Evolutionary conservation across 2,888 invertebrate genomes (phyloP).

Genomic region (Aelia acuminata): DNA sequence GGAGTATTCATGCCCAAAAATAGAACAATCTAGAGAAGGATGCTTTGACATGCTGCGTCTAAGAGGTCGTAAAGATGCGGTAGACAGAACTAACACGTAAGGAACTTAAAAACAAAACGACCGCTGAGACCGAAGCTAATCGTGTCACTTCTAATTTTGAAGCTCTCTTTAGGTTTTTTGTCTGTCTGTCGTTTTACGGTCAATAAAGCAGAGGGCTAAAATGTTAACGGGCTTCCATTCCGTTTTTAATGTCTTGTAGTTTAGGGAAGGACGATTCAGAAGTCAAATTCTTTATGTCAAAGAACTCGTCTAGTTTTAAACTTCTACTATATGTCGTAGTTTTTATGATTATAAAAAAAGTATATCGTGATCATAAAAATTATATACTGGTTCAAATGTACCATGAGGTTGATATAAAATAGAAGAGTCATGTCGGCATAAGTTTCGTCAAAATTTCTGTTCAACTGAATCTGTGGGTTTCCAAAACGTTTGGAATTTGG

Average conservation of each 20-base stretch:
- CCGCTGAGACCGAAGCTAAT: conserved; percentile 20
- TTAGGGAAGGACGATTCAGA: not conserved
- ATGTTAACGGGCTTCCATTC: conserved; percentile 22
- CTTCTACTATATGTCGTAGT: no score
- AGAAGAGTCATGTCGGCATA: no score
- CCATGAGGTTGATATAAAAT: no score
- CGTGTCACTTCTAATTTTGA: conserved; percentile 31
- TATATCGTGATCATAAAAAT: no score
- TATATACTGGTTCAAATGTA: no score
- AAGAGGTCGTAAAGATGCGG: conserved; percentile 2
- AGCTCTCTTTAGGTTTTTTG: conserved; percentile 26
- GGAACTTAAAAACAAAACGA: not conserved
- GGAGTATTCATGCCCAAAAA: not conserved
- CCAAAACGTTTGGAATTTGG: no score
- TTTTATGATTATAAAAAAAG: no score
- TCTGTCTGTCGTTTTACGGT: conserved; percentile 29
- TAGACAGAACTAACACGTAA: conserved; percentile 45
- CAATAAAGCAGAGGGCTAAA: not conserved
- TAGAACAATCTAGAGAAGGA: not conserved
- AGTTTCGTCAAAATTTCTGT: no score
- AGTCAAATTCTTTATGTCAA: not conserved
- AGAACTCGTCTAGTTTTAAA: not conserved
- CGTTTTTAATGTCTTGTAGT: conserved; percentile 17
- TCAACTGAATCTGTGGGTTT: no score
- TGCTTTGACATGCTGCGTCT: not conserved